phyloP scores from a whole-genome alignment of 2,888 invertebrate genomes.

The Eustalomyia histrio region DNA sequence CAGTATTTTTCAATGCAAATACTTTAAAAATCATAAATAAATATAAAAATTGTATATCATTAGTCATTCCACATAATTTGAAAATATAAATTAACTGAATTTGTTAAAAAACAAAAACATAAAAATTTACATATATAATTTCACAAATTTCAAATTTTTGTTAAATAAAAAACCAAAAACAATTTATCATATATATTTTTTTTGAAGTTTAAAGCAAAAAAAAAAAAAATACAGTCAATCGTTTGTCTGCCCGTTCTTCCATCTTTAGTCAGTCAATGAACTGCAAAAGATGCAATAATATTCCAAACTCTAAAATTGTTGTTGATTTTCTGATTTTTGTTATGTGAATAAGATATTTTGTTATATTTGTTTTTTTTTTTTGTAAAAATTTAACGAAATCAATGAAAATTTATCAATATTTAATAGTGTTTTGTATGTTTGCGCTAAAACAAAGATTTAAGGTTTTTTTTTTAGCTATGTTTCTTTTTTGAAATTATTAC shows the following conservation, averaged over 20 bases:
- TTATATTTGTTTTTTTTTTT: conserved; percentile 24
- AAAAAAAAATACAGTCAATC: background rate
- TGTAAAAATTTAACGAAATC: no score
- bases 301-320: background rate
- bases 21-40: background rate
- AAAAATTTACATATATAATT: background rate
- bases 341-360: conserved; percentile 29
- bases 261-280: background rate
- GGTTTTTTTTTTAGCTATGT: background rate
- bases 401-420: conserved; percentile 34
- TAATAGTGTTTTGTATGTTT: conserved; percentile 23
- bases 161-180: background rate
- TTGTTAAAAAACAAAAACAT: background rate
- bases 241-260: background rate
- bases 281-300: background rate
- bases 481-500: background rate
- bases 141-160: background rate
- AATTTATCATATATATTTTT: background rate
- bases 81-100: background rate
- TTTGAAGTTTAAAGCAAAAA: background rate
- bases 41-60: background rate
- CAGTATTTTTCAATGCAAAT: background rate
- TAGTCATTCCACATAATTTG: background rate
- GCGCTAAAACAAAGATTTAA: background rate
- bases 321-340: background rate